Conservation (phyloP, 2,888 invertebrate genomes). For the Rhagophthalmus giganteus region DNA sequence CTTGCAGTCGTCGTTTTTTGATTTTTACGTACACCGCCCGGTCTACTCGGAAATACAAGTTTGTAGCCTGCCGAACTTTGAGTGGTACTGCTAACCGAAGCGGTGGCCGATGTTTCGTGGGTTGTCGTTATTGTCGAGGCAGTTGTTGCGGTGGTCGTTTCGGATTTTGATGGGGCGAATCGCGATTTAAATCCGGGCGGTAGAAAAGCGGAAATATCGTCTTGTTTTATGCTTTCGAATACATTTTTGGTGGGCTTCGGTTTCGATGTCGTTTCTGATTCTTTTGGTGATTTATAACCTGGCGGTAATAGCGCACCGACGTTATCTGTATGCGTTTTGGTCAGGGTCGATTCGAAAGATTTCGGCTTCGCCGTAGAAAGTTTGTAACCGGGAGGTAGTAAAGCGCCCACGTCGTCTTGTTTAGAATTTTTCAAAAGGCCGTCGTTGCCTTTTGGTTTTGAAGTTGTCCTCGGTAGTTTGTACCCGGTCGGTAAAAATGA, state of each 20-base stretch:
- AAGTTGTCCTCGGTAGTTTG: conserved; percentile 49
- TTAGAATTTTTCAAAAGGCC: conserved; percentile 39
- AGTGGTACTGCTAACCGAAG: conserved; percentile 48
- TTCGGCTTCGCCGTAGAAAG: conserved; percentile 16
- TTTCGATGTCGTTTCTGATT: conserved; percentile 50
- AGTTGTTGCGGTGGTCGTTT: conserved; percentile 15
- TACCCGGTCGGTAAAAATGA: conserved; percentile 71
- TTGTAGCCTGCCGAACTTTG: conserved; percentile 60
- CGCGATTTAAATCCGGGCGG: conserved; percentile 67
- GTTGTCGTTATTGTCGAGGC: conserved; percentile 24
- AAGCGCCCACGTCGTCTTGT: conserved; percentile 58
- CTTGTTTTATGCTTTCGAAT: conserved; percentile 57
- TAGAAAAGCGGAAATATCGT: conserved; percentile 64
- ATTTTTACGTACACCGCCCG: conserved; percentile 63
- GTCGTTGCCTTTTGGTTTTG: conserved; percentile 19
- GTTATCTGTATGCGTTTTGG: conserved; percentile 52
- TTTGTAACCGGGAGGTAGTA: conserved; percentile 67
- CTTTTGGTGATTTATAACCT: conserved; percentile 52
- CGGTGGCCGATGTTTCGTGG: conserved; percentile 37
- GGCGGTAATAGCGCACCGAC: conserved; percentile 66
- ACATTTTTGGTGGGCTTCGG: conserved; percentile 53
- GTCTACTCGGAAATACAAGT: conserved; percentile 78
- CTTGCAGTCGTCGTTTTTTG: conserved; percentile 63
- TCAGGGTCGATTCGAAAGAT: conserved; percentile 16
- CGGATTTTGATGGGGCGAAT: conserved; percentile 16